These are phyloP conservation scores for Sphecodes monilicornis DNA, from an alignment of 2,888 invertebrate species.

Conservation along the genomic window DNA sequence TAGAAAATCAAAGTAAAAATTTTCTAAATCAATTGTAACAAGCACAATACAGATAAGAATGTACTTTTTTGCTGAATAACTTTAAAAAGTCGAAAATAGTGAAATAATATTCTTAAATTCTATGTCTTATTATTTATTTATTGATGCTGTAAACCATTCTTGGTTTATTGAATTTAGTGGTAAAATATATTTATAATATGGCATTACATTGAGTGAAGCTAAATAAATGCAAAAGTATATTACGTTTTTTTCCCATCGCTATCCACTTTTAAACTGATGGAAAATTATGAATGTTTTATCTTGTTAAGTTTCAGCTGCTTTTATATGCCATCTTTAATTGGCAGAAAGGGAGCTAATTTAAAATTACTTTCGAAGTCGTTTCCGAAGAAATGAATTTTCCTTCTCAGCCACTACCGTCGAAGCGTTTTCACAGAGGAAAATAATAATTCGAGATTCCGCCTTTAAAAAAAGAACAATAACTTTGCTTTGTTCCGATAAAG, in stretches of 20 bases:
- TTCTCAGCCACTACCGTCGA: not conserved
- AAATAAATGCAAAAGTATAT: not conserved
- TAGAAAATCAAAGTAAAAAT: too few relatives aligned
- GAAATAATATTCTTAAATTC: too few relatives aligned
- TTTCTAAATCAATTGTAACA: too few relatives aligned
- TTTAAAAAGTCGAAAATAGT: too few relatives aligned
- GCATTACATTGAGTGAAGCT: too few relatives aligned
- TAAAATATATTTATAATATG: too few relatives aligned
- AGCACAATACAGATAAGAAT: too few relatives aligned
- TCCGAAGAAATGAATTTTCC: not conserved
- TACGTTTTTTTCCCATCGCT: not conserved
- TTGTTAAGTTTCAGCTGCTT: not conserved
- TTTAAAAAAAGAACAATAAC: not conserved
- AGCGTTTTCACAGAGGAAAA: not conserved
- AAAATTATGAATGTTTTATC: not conserved
- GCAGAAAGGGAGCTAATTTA: not conserved
- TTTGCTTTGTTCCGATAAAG: slow-evolving; percentile 10
- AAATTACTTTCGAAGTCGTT: not conserved
- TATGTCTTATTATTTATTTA: too few relatives aligned
- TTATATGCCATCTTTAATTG: not conserved
- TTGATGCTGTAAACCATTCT: too few relatives aligned
- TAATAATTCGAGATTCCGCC: not conserved
- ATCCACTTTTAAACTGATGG: not conserved
- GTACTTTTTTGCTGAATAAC: too few relatives aligned
- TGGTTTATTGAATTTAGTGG: too few relatives aligned